Percentiles rank a stretch among this genome's conserved stretches.
Evolutionary conservation across 2,888 invertebrate genomes (phyloP).

Genomic region (Polymixis lichenea): DNA sequence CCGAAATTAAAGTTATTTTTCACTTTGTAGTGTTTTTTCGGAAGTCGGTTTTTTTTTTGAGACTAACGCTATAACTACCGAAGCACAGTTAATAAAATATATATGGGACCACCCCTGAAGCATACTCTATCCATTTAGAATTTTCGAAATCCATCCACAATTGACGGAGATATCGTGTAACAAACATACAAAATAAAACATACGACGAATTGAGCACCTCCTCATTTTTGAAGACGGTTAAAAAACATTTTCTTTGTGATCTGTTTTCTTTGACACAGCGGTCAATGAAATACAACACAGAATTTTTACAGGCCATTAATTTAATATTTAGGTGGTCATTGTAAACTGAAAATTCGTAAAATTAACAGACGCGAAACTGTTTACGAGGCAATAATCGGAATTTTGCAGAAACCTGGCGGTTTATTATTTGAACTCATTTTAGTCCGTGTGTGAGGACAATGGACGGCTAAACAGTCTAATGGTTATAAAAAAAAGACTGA

Average conservation of each 20-base stretch:
- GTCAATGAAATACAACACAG: constrained; percentile 25
- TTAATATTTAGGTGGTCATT: constrained; percentile 46
- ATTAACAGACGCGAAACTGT: constrained; percentile 56
- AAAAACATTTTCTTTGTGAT: constrained; percentile 11
- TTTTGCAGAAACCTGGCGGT: constrained; percentile 47
- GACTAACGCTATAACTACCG: too few species aligned
- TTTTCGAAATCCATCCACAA: too few species aligned
- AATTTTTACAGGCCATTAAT: constrained; percentile 44
- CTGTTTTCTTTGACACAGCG: constrained; percentile 1
- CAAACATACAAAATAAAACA: too few species aligned
- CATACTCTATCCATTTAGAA: too few species aligned
- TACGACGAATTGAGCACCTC: too few species aligned
- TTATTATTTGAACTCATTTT: constrained; percentile 46
- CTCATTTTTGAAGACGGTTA: too few species aligned
- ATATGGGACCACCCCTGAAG: too few species aligned
- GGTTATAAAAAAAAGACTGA: constrained; percentile 17
- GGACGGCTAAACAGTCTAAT: not conserved
- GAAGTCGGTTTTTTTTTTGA: too few species aligned
- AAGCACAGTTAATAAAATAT: too few species aligned
- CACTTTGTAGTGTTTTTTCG: too few species aligned
- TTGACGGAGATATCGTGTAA: too few species aligned
- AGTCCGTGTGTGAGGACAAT: not conserved
- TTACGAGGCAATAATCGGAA: constrained; percentile 56
- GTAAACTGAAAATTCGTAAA: constrained; percentile 54
- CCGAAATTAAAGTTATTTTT: too few species aligned